A percentile compares a stretch with the other conserved stretches of the same genome.
Evolutionary conservation across 2,797 vertebrate species (phyloP).

Genomic region (Percopsis omiscomaycus): DNA sequence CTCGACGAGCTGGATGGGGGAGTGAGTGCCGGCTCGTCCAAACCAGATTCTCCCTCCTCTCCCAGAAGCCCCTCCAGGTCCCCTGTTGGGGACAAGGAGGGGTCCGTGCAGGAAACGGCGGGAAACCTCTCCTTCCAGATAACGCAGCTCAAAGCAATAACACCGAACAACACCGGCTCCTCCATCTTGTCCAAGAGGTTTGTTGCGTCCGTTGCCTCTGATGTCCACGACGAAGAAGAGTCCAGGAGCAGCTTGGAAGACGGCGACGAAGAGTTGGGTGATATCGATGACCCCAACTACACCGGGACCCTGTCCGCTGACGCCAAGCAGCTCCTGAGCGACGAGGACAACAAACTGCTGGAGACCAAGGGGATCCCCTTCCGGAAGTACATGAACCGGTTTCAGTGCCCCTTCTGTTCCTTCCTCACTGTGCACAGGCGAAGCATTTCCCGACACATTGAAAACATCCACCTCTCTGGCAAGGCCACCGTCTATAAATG

Average conservation of each 20-base stretch:
- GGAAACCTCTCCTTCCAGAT: constrained; percentile 82
- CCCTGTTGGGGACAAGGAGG: constrained; percentile 77
- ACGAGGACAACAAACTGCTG: constrained; percentile 93
- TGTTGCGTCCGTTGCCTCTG: constrained; percentile 81
- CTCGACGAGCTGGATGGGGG: constrained; percentile 83
- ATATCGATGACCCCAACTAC: constrained; percentile 89
- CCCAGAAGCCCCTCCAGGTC: constrained; percentile 82
- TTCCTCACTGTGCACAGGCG: constrained; percentile 96
- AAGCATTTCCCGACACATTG: constrained; percentile 97
- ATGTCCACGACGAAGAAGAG: constrained; percentile 85
- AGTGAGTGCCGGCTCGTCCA: constrained; percentile 75
- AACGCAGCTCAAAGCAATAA: constrained; percentile 85
- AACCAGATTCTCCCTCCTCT: constrained; percentile 78
- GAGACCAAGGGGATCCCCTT: constrained; percentile 98
- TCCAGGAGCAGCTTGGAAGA: constrained; percentile 92
- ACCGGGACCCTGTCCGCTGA: constrained; percentile 84
- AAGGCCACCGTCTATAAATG: constrained; percentile 97
- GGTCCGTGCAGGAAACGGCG: constrained; percentile 70
- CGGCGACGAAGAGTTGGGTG: constrained; percentile 90
- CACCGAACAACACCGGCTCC: constrained; percentile 86
- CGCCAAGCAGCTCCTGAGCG: constrained; percentile 90
- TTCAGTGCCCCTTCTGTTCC: constrained; percentile 98
- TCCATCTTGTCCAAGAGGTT: constrained; percentile 91
- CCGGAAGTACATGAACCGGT: constrained; percentile 94
- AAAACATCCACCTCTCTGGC: constrained; percentile 96